Evolutionary conservation across 2,113 vertebrate genomes (phyloP).

Genomic region (Ailurus styani): DNA sequence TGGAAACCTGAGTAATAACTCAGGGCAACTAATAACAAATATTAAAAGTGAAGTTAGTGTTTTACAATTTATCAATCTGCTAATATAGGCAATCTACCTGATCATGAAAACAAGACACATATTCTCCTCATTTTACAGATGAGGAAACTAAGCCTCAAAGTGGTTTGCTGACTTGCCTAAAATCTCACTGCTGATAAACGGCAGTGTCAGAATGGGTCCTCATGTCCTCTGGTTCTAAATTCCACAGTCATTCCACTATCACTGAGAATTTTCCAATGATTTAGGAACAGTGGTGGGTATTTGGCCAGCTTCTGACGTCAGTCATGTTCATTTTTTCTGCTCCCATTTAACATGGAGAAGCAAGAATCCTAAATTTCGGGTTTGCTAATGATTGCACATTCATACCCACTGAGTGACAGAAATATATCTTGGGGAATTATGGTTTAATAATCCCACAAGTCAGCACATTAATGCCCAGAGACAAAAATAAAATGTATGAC

Average conservation of each 20-base stretch:
- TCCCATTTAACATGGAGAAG: background rate
- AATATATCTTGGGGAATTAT: slow-evolving; percentile 70
- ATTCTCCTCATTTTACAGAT: background rate
- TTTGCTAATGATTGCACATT: slow-evolving; percentile 66
- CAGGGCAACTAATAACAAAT: background rate
- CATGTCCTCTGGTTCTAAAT: background rate
- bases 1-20: background rate
- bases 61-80: background rate
- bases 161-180: background rate
- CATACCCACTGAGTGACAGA: slow-evolving; percentile 63
- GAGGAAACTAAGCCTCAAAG: background rate
- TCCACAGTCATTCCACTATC: too few species aligned
- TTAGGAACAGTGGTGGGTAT: too few species aligned
- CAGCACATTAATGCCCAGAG: slow-evolving; percentile 79
- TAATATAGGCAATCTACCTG: background rate
- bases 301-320: too few species aligned
- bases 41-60: background rate
- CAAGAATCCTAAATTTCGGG: slow-evolving; percentile 34
- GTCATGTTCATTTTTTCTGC: background rate
- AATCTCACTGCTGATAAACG: background rate
- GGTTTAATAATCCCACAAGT: slow-evolving; percentile 68
- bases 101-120: background rate
- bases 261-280: background rate
- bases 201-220: background rate
- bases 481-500: slow-evolving; percentile 77